Evolutionary conservation across 2,797 vertebrate genomes (phyloP).

Genomic region (Sebastes taczanowskii): DNA sequence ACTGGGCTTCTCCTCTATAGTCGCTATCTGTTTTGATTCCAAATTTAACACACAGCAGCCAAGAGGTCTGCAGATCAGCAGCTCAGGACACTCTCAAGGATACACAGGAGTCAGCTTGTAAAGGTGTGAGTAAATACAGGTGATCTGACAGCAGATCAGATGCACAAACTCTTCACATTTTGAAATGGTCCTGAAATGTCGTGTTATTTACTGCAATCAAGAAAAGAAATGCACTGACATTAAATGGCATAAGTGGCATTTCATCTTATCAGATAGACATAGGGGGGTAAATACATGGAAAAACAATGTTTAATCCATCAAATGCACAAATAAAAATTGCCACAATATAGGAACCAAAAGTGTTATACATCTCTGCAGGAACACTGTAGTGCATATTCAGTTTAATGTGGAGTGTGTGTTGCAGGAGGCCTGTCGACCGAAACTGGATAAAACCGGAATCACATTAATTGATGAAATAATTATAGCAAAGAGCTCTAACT

Average conservation of each 20-base stretch:
- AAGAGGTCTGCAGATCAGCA: conserved; percentile 11
- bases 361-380: conserved; percentile 8
- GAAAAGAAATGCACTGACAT: background rate
- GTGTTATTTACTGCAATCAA: background rate
- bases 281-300: background rate
- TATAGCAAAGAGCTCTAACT: conserved; percentile 46
- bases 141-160: background rate
- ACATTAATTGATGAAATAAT: conserved; percentile 77
- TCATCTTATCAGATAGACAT: background rate
- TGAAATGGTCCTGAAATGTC: background rate
- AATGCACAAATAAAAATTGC: background rate
- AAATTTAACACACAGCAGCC: conserved; percentile 45
- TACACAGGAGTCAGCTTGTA: background rate
- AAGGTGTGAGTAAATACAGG: background rate
- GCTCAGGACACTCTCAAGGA: background rate
- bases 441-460: conserved; percentile 73
- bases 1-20: conserved; percentile 45
- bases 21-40: conserved; percentile 42
- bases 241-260: background rate
- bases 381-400: background rate
- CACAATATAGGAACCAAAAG: background rate
- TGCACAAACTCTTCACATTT: background rate
- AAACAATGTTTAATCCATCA: background rate
- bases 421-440: conserved; percentile 47
- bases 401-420: conserved; percentile 25